These are phyloP conservation scores for Sialis lutaria DNA, from an alignment of 2,888 invertebrate species.

Conservation along the genomic window DNA sequence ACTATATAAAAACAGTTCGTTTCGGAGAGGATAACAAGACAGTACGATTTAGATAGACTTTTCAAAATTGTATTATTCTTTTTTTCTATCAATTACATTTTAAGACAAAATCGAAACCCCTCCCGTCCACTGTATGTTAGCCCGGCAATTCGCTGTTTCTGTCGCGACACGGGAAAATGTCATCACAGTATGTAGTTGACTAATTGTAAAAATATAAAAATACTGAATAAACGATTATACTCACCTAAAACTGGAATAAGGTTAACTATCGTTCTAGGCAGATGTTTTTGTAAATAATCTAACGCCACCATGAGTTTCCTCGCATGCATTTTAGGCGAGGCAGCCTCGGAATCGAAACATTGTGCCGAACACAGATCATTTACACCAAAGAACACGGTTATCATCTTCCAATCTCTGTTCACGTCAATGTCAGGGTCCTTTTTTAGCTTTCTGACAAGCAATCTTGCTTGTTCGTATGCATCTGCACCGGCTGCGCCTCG, in stretches of 20 bases:
- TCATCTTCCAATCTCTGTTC: conserved; percentile 53
- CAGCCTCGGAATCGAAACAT: conserved; percentile 37
- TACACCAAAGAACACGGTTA: conserved; percentile 58
- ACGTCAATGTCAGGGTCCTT: conserved; percentile 39
- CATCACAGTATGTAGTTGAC: too few species aligned
- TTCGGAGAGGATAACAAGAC: too few species aligned
- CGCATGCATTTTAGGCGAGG: conserved; percentile 43
- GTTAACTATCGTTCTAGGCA: conserved; percentile 54
- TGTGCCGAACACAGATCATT: conserved; percentile 61
- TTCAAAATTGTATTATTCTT: too few species aligned
- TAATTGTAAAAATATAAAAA: too few species aligned
- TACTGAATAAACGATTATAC: too few species aligned
- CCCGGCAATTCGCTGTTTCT: too few species aligned
- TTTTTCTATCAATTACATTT: too few species aligned
- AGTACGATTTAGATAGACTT: too few species aligned
- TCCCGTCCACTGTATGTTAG: too few species aligned
- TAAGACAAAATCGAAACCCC: too few species aligned
- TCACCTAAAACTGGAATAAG: conserved; percentile 52
- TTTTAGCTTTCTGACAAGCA: conserved; percentile 46
- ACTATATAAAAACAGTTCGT: too few species aligned
- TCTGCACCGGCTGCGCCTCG: conserved; percentile 57
- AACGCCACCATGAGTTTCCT: conserved; percentile 41
- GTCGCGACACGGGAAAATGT: too few species aligned
- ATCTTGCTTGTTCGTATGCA: conserved; percentile 49
- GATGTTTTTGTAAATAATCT: conserved; percentile 43